These are phyloP conservation scores for Homarus americanus DNA, from an alignment of 1,140 invertebrate species.

Conservation along the genomic window DNA sequence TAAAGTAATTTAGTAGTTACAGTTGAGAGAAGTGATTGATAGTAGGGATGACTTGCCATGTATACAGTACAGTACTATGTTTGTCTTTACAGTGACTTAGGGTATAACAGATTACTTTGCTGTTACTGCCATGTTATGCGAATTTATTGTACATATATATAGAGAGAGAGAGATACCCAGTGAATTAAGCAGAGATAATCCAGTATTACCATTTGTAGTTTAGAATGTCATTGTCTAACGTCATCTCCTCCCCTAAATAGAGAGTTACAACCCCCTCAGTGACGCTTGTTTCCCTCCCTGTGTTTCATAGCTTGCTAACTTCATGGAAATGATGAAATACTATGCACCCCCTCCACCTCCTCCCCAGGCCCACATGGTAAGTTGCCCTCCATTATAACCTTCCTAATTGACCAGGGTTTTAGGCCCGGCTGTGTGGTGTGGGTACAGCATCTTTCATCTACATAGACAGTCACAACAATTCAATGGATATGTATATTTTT, in stretches of 20 bases:
- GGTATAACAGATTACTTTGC: not conserved
- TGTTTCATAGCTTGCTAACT: conserved; percentile 73
- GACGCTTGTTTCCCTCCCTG: conserved; percentile 41
- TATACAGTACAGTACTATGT: too few species aligned
- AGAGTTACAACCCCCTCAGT: conserved; percentile 34
- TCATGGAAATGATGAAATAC: conserved; percentile 75
- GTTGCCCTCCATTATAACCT: conserved; percentile 41
- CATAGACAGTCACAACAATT: not conserved
- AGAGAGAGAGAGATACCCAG: not conserved
- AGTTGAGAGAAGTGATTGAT: too few species aligned
- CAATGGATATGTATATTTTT: not conserved
- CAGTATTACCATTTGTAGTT: not conserved
- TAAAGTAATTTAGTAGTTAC: too few species aligned
- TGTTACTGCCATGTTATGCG: not conserved
- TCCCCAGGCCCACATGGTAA: conserved; percentile 74
- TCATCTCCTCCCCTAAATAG: conserved; percentile 14
- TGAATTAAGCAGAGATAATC: not conserved
- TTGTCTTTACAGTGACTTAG: too few species aligned
- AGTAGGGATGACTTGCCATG: too few species aligned
- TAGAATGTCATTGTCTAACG: conserved; percentile 14
- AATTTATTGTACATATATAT: not conserved
- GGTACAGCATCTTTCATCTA: conserved; percentile 34
- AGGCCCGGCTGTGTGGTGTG: not conserved
- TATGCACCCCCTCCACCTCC: conserved; percentile 74
- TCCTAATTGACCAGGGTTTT: conserved; percentile 2